A percentile compares a stretch with the other conserved stretches of the same genome.
Conservation (phyloP, 2,888 invertebrate genomes). For the Molanna angustata region DNA sequence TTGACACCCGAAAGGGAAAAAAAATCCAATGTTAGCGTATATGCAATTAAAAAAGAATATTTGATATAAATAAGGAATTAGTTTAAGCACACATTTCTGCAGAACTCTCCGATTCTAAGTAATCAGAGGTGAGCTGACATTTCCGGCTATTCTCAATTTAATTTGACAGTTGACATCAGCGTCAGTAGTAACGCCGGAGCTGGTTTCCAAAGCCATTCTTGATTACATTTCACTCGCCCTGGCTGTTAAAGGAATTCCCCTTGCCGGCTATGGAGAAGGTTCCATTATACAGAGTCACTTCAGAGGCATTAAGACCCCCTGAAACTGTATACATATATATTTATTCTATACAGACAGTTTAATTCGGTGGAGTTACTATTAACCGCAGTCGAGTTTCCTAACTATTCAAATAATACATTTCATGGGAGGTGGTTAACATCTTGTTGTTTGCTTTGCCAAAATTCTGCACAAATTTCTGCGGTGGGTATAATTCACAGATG, state of each 20-base stretch:
- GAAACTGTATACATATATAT: background rate
- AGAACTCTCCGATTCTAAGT: too few relatives aligned
- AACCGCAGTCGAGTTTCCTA: conserved; percentile 16
- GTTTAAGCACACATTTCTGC: too few relatives aligned
- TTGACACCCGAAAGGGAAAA: too few relatives aligned
- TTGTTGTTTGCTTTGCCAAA: background rate
- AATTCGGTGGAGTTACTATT: conserved; percentile 15
- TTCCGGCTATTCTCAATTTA: too few relatives aligned
- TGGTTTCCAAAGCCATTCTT: background rate
- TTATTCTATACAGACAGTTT: conserved; percentile 11
- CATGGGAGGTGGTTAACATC: conserved; percentile 4
- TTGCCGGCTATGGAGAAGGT: background rate
- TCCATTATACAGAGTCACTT: background rate
- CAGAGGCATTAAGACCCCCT: background rate
- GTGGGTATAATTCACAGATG: background rate
- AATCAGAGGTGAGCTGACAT: too few relatives aligned
- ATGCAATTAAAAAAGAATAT: too few relatives aligned
- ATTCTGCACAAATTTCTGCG: background rate
- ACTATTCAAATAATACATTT: conserved; percentile 17
- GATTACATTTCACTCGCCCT: background rate
- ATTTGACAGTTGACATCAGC: too few relatives aligned
- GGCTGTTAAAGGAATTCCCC: background rate
- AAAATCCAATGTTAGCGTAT: too few relatives aligned
- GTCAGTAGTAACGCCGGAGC: too few relatives aligned
- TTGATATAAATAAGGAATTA: too few relatives aligned